A percentile compares a stretch with the other conserved stretches of the same genome.
Evolutionary conservation across 2,888 invertebrate species (phyloP).

Genomic region (Agrochola lota): DNA sequence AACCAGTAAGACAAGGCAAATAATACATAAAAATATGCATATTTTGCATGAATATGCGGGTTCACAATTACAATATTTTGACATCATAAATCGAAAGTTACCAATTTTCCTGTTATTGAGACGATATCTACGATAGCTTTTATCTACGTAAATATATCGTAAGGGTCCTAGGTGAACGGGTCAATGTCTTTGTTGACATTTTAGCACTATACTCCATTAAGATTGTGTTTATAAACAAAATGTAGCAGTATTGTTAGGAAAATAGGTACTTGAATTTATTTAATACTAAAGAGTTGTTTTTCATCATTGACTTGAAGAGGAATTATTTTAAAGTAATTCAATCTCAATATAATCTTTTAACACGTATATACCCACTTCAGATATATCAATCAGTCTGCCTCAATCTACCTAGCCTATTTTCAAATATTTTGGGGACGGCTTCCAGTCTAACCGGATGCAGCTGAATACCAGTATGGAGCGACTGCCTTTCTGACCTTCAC

Average conservation of each 20-base stretch:
- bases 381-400: no score
- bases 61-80: background rate
- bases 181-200: background rate
- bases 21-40: background rate
- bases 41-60: constrained; percentile 1
- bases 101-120: background rate
- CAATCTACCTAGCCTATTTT: no score
- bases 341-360: no score
- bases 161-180: background rate
- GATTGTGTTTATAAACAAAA: background rate
- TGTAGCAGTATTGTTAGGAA: background rate
- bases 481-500: no score
- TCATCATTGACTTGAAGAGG: no score
- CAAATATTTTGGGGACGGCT: no score
- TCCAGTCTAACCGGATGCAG: no score
- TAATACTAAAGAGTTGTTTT: no score
- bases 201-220: background rate
- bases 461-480: no score
- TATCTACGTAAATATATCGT: background rate
- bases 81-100: background rate
- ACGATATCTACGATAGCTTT: no score
- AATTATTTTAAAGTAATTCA: no score
- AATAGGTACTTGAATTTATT: background rate
- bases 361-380: no score
- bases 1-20: background rate